These are phyloP conservation scores for Platorchestia sp. DNA, from an alignment of 1,140 invertebrate genomes.

Conservation along the genomic window DNA sequence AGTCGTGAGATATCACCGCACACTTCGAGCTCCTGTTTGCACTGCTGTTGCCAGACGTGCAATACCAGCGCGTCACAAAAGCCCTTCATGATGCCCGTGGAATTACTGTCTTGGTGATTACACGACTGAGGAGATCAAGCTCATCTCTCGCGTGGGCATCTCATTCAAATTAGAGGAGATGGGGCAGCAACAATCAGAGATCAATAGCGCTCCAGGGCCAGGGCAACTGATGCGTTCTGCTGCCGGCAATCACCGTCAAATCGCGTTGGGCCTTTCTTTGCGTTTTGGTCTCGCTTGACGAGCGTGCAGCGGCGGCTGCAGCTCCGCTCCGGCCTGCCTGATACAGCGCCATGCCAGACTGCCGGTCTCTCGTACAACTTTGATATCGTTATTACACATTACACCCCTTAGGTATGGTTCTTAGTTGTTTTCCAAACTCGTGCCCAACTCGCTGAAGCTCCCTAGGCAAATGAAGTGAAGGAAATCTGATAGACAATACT, in stretches of 20 bases:
- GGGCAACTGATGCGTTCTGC: background rate
- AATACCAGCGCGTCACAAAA: background rate
- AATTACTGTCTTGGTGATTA: background rate
- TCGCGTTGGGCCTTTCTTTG: background rate
- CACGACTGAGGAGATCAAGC: background rate
- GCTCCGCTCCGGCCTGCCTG: background rate
- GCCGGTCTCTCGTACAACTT: background rate
- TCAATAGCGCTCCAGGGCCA: background rate
- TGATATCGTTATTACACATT: background rate
- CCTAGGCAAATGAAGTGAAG: no score
- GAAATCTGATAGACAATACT: background rate
- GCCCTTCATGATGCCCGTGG: background rate
- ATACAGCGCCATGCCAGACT: background rate
- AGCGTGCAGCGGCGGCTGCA: background rate
- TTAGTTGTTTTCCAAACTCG: no score
- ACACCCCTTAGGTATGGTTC: no score
- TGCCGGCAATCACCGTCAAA: slow-evolving; percentile 27
- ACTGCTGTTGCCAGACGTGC: background rate
- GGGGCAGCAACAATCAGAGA: slow-evolving; percentile 36
- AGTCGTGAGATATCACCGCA: background rate
- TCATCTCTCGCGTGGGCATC: slow-evolving; percentile 18
- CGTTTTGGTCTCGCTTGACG: background rate
- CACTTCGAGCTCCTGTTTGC: background rate
- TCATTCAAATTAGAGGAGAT: slow-evolving; percentile 26
- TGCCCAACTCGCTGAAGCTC: no score